Evolutionary conservation across 2,113 vertebrate species (phyloP).

Genomic region (Macrotis lagotis): DNA sequence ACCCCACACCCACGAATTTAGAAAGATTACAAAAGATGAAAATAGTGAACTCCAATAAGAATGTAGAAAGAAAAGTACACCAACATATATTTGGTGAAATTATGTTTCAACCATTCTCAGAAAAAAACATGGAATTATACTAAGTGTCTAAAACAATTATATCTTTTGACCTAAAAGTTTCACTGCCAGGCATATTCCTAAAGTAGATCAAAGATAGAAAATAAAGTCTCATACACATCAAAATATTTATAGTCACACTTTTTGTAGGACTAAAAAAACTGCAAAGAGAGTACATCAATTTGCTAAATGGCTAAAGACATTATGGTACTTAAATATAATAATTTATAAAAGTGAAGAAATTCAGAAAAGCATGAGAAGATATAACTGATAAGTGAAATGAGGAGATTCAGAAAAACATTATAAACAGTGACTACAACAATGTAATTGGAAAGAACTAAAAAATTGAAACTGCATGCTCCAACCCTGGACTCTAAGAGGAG

Average conservation of each 20-base stretch:
- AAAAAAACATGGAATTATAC: not conserved
- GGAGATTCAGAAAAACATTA: not conserved
- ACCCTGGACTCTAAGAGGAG: not conserved
- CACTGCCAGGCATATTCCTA: not conserved
- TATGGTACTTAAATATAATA: not conserved
- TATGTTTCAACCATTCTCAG: not conserved
- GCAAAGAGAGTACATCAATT: not conserved
- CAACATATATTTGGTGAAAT: not conserved
- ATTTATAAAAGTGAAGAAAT: not conserved
- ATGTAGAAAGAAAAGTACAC: not conserved
- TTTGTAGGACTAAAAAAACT: not conserved
- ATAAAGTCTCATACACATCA: not conserved
- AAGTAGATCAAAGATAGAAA: not conserved
- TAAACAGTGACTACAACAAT: not conserved
- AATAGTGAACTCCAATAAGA: not conserved
- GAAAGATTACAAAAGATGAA: not conserved
- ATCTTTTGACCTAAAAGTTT: not conserved
- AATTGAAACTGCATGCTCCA: not conserved
- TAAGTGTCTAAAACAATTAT: not conserved
- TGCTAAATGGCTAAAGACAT: not conserved
- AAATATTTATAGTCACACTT: not conserved
- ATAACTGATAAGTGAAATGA: not conserved
- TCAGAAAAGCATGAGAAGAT: not conserved
- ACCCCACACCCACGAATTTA: not conserved
- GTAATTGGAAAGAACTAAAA: not conserved